Base-by-base conservation (phyloP, 2,797 vertebrate genomes). In the Arctocebus calabarensis region DNA sequence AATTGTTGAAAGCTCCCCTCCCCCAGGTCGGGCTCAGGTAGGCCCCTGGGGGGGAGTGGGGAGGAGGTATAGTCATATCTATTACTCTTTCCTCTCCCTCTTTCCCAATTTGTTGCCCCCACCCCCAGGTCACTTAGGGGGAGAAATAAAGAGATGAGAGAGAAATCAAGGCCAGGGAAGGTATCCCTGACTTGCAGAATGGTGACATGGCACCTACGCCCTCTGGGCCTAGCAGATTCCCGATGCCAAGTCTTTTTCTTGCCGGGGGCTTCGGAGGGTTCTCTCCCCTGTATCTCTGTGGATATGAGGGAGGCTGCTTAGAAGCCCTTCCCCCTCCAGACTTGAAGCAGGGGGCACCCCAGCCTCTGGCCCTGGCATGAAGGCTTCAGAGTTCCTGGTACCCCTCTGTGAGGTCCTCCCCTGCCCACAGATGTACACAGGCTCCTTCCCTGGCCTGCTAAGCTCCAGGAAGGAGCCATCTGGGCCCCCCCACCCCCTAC, bases 91-190 rank as follows among this genome's bases (percentile, higher is more conserved):
- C 48, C 17, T 0, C 17, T 68, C 64, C 17, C 64, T 66, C 0
- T 68, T 62, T 27, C 57, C 13, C 0, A 4, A 4, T 1, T n/a
- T 0, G 0, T 1, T 37, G 19, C 45, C 9, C n/a, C 19, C 9
- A 3, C 4, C 16, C 25, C n/a, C 27, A 43, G 43, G 10, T 74
- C 43, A 71, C 43, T 59, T 2, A n/a, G 10, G 13, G 20, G 57
- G 70, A 45, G 48, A 48, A 48, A 48, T 48, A 48, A 48, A 48
- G 66, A 52, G n/a, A 57, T 0, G 2, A 4, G 25, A 8, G 40
- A 37, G 40, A 57, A 45, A 34, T 22, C 40, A 75, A 14, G 32
- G 27, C 34, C 75, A 27, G 14, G 20, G 14, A 43, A 73, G 19
- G 29, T 43, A 40, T 45, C 3, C 25, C 3, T 32, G 79, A n/a